Percentiles rank a stretch among this genome's conserved stretches.
Evolutionary conservation across 2,888 invertebrate genomes (phyloP).

Genomic region (Ectemnius continuus): DNA sequence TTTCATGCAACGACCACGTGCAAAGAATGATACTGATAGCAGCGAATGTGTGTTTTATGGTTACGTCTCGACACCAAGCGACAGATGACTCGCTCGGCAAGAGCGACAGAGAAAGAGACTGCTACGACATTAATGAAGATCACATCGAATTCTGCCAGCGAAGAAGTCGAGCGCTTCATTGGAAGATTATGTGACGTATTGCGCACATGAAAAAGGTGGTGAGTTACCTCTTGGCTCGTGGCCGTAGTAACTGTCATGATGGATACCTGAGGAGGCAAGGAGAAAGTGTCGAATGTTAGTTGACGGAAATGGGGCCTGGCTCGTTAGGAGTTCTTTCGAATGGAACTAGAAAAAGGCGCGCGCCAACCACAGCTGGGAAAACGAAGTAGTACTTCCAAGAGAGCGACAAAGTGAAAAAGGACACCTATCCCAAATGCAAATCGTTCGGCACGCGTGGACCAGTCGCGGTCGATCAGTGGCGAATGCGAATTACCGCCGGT

Average conservation of each 20-base stretch:
- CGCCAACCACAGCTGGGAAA: too few species aligned
- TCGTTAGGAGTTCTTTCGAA: conserved; percentile 44
- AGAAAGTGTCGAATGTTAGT: conserved; percentile 61
- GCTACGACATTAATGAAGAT: conserved; percentile 1
- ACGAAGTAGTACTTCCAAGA: too few species aligned
- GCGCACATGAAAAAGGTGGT: conserved; percentile 56
- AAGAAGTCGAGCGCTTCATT: conserved; percentile 12
- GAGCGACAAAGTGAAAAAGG: too few species aligned
- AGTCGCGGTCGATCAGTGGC: too few species aligned
- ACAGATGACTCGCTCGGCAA: background rate
- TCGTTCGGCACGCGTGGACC: too few species aligned
- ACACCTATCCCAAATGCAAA: too few species aligned
- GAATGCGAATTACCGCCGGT: conserved; percentile 4
- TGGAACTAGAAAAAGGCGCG: conserved; percentile 34
- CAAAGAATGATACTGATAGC: conserved; percentile 46
- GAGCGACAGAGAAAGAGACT: background rate
- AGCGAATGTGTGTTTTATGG: conserved; percentile 46
- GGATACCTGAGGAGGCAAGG: conserved; percentile 77
- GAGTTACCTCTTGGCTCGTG: conserved; percentile 87
- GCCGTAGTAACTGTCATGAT: conserved; percentile 83
- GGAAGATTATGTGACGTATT: conserved; percentile 29
- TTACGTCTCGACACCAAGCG: conserved; percentile 15
- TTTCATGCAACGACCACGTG: conserved; percentile 62
- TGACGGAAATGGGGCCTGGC: conserved; percentile 50
- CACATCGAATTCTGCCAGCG: conserved; percentile 22